Evolutionary conservation across 2,113 vertebrate species (phyloP).

Genomic region (Cervus canadensis): DNA sequence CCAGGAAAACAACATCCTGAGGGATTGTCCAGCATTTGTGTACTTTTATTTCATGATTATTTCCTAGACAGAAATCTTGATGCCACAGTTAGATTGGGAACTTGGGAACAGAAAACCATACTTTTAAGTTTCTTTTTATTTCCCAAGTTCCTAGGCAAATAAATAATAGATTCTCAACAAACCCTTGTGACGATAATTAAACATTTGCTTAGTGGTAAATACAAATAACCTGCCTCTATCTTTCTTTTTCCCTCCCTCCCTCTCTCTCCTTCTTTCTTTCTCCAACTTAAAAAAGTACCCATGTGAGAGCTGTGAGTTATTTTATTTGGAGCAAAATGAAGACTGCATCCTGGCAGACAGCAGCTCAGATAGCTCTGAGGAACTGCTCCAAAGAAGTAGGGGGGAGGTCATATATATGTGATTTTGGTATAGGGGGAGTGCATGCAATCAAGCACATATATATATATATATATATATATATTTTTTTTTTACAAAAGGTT

Average conservation of each 20-base stretch:
- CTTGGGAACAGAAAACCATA: background rate
- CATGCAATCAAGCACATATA: background rate
- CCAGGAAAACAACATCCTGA: background rate
- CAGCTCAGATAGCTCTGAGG: background rate
- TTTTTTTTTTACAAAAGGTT: background rate
- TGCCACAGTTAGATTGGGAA: background rate
- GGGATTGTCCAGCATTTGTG: background rate
- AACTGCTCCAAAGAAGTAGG: background rate
- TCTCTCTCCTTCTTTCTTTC: background rate
- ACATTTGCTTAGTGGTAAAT: background rate
- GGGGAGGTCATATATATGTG: background rate
- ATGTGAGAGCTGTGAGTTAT: background rate
- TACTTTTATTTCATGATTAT: background rate
- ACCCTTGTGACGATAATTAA: background rate
- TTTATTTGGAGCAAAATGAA: background rate
- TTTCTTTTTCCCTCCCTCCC: background rate
- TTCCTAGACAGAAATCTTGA: background rate
- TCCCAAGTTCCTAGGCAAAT: background rate
- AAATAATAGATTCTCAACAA: slow-evolving; percentile 3
- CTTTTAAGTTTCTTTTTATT: background rate
- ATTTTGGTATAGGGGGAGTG: background rate
- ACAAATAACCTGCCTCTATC: background rate
- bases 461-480: no score
- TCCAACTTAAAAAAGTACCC: background rate
- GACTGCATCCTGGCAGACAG: background rate